Percentiles rank a stretch among this genome's conserved stretches.
Evolutionary conservation across 1,140 invertebrate species (phyloP).

Genomic region (Aporrectodea caliginosa): DNA sequence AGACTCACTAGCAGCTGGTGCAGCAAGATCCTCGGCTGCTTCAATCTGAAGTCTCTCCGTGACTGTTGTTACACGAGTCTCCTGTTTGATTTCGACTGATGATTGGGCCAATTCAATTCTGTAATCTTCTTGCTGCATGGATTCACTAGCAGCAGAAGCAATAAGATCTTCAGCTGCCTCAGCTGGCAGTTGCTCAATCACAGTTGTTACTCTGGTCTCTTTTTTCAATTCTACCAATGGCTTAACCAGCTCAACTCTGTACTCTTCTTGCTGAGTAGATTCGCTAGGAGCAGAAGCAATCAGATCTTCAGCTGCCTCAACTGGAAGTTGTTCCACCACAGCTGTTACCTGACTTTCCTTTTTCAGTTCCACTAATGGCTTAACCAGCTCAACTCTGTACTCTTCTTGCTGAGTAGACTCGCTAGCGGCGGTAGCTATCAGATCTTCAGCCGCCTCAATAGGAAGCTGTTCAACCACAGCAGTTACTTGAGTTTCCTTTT

Average conservation of each 20-base stretch:
- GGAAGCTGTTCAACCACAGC: slow-evolving; percentile 14
- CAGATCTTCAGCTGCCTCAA: slow-evolving; percentile 12
- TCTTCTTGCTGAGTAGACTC: slow-evolving; percentile 28
- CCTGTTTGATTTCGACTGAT: slow-evolving; percentile 6
- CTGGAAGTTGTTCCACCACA: slow-evolving; percentile 17
- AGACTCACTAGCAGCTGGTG: neutral
- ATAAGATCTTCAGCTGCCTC: slow-evolving; percentile 19
- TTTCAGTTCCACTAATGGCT: slow-evolving; percentile 16
- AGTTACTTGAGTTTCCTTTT: slow-evolving; percentile 18
- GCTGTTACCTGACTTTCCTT: neutral
- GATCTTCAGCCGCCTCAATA: slow-evolving; percentile 1
- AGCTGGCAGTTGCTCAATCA: slow-evolving; percentile 11
- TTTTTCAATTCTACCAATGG: slow-evolving; percentile 11
- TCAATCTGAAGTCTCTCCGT: neutral
- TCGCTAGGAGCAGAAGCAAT: neutral
- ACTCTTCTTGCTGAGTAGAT: neutral
- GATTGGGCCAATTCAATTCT: neutral
- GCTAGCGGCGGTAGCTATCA: slow-evolving; percentile 1
- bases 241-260: neutral
- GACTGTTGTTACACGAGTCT: neutral
- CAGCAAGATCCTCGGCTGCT: slow-evolving; percentile 3
- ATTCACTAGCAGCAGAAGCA: neutral
- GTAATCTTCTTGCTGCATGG: slow-evolving; percentile 10
- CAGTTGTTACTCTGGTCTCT: slow-evolving; percentile 1
- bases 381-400: slow-evolving; percentile 24